These are phyloP conservation scores for Scolopax bukidnonensis DNA, from an alignment of 2,797 vertebrate genomes.

Conservation along the genomic window DNA sequence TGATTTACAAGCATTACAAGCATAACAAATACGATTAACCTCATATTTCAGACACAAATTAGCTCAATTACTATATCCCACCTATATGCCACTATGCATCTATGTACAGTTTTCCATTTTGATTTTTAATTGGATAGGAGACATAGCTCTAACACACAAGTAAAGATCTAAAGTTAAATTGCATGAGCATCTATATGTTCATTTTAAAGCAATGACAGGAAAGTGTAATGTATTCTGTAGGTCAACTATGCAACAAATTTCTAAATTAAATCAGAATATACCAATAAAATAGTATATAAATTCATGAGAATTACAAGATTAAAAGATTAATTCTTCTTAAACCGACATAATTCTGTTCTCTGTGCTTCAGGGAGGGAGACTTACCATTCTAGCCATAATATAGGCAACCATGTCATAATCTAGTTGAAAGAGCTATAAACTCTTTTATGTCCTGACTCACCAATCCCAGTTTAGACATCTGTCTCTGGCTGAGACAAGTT, in stretches of 20 bases:
- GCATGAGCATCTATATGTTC: not conserved
- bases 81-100: constrained; percentile 30
- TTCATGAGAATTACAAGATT: not conserved
- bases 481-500: not conserved
- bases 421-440: not conserved
- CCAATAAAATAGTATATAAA: not conserved
- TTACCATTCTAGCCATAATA: not conserved
- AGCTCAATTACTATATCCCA: constrained; percentile 61
- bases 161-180: not conserved
- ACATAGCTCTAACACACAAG: not conserved
- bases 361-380: not conserved
- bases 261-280: not conserved
- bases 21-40: constrained; percentile 73
- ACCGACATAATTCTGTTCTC: not conserved
- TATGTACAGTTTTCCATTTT: constrained; percentile 44
- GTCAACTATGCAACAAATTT: not conserved
- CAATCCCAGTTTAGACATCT: not conserved
- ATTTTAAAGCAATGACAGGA: not conserved
- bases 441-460: not conserved
- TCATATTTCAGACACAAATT: constrained; percentile 64
- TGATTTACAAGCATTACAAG: constrained; percentile 68
- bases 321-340: not conserved
- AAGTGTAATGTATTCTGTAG: not conserved
- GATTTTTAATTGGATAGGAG: constrained; percentile 62
- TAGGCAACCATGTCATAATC: not conserved